Evolutionary conservation across 2,888 invertebrate genomes (phyloP).

Genomic region (Mesodorylaimus sp.): DNA sequence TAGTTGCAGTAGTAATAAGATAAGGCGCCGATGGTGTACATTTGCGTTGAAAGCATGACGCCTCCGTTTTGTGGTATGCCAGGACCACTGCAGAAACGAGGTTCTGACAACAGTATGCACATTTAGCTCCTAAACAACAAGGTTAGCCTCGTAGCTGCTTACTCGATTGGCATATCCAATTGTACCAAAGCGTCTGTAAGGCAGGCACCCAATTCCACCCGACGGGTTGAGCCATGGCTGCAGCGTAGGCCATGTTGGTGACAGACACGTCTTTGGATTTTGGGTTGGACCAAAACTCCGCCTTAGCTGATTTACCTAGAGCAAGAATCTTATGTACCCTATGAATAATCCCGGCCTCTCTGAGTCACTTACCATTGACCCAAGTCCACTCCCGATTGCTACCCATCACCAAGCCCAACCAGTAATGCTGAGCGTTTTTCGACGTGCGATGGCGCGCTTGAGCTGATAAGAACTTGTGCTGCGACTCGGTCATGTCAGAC

Average conservation of each 20-base stretch:
- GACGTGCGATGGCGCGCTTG: not conserved
- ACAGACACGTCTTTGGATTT: not conserved
- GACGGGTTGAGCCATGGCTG: not conserved
- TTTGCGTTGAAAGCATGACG: constrained; percentile 8
- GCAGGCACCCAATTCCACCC: constrained; percentile 8
- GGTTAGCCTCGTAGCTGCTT: not conserved
- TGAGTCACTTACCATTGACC: not conserved
- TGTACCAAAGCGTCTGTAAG: constrained; percentile 2
- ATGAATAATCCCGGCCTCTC: not conserved
- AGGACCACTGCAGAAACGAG: constrained; percentile 8
- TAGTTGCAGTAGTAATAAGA: constrained; percentile 10
- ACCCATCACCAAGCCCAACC: constrained; percentile 7
- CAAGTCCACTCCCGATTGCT: not conserved
- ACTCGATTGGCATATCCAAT: constrained; percentile 10
- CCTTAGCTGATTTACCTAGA: not conserved
- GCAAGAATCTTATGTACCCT: not conserved
- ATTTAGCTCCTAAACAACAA: not conserved
- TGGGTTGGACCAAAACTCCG: not conserved
- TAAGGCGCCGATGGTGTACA: constrained; percentile 4
- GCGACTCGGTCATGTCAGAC: not conserved
- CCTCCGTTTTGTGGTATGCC: constrained; percentile 11
- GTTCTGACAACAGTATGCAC: not conserved
- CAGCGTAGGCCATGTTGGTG: not conserved
- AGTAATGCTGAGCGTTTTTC: constrained; percentile 7
- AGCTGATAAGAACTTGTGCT: not conserved